phyloP scores from a whole-genome alignment of 1,140 invertebrate species.

The Elymnias hypermnestra region DNA sequence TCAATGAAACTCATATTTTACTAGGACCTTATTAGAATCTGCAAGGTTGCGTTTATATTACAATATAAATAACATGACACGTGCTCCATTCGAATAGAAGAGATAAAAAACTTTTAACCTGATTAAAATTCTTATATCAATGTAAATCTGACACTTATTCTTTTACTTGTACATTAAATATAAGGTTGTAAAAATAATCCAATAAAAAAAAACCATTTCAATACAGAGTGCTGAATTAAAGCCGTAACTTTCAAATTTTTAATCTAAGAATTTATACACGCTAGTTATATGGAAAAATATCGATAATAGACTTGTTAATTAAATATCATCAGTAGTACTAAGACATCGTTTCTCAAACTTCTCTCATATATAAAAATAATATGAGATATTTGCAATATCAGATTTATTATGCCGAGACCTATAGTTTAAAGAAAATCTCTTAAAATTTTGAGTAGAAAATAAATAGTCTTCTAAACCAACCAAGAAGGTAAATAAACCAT shows the following conservation, averaged over 20 bases:
- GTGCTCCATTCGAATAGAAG: too few species aligned
- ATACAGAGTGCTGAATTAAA: slow-evolving; percentile 5
- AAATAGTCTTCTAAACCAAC: too few species aligned
- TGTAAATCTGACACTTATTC: background rate
- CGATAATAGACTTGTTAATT: background rate
- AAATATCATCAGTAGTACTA: background rate
- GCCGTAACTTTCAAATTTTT: background rate
- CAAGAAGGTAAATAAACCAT: too few species aligned
- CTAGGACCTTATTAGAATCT: too few species aligned
- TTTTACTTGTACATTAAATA: background rate
- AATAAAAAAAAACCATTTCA: too few species aligned
- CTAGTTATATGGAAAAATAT: background rate
- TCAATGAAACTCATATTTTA: too few species aligned
- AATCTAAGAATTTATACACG: background rate
- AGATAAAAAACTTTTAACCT: background rate
- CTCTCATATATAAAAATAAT: background rate
- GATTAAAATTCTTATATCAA: background rate
- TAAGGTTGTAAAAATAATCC: background rate
- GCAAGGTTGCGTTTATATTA: too few species aligned
- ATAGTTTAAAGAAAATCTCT: too few species aligned
- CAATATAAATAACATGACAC: too few species aligned
- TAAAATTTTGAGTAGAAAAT: too few species aligned
- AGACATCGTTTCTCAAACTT: background rate
- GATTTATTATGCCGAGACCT: too few species aligned
- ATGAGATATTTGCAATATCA: too few species aligned